Evolutionary conservation across 1,140 invertebrate species (phyloP), one percentile per base, ranked within the genome.

Genomic region (Halesus radiatus): DNA sequence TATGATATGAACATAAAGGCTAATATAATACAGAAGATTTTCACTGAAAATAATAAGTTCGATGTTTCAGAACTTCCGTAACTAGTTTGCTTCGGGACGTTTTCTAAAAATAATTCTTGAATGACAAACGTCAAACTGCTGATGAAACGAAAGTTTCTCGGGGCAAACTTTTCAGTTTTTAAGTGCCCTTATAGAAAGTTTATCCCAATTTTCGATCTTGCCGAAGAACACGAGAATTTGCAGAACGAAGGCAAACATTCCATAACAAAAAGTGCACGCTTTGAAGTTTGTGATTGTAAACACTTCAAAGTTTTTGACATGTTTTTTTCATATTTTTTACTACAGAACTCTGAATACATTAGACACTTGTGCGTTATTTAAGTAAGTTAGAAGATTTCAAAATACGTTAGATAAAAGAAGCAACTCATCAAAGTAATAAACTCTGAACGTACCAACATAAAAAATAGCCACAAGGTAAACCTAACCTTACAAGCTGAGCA

Each of bases 381-480:
- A 66, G 22, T 66, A 37, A 32, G 37, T 45, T 66, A 32, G 16
- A 26, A 26, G 62, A 10, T 22, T n/a, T 26, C 22, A 32, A 29
- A 32, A 66, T 29, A 66, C 16, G 22, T 29, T 26, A 16, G 62
- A 66, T n/a, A 45, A 45, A 45, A 45, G 37, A 45, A 26, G 53
- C 72, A 74, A 58, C 72, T 74, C 20, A 56, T 74, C 72, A 53
- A 53, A 54, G 72, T 54, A 74, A 74, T 53, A 74, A 74, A 74
- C 56, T 76, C 62, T 66, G 76, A 60, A 37, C 58, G 58, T 77
- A 77, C 76, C 76, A 53, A 77, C 76, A 66, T 66, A 77, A 64
- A 77, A 77, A 77, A 64, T 77, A 77, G 58, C 76, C 76, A 77
- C 76, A 77, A 77, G 76, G 76, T 77, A 64, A 77, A 77, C 76